Conservation (phyloP, 2,113 vertebrate genomes). For the Motacilla alba region DNA sequence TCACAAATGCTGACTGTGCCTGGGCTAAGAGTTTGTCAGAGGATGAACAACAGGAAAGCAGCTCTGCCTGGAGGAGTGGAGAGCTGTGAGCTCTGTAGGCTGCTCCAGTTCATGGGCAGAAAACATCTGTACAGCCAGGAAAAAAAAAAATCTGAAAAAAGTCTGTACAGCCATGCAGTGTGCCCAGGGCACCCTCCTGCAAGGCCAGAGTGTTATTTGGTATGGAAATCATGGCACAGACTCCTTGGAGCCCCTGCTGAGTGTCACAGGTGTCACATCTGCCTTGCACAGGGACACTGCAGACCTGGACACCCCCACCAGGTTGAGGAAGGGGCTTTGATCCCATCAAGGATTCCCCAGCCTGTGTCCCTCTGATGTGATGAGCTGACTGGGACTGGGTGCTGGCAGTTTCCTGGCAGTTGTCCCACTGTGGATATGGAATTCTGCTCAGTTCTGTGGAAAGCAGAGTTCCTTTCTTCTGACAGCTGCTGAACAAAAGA, state of each 20-base stretch:
- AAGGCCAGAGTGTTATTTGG: accelerated
- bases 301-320: neutral
- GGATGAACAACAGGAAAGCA: neutral
- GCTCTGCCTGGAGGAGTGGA: neutral
- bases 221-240: neutral
- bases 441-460: neutral
- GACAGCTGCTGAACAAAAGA: neutral
- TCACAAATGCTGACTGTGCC: neutral
- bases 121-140: neutral
- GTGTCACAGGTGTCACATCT: neutral
- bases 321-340: neutral
- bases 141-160: neutral
- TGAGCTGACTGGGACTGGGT: accelerated
- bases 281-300: too few species aligned
- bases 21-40: neutral
- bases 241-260: neutral
- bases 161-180: neutral
- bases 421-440: neutral
- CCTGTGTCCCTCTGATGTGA: neutral
- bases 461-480: neutral
- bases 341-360: neutral
- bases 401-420: neutral
- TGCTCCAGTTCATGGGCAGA: neutral
- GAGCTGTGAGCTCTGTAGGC: neutral
- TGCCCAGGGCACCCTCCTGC: neutral